phyloP scores from a whole-genome alignment of 2,113 vertebrate species.

The Grammomys dolichurus region DNA sequence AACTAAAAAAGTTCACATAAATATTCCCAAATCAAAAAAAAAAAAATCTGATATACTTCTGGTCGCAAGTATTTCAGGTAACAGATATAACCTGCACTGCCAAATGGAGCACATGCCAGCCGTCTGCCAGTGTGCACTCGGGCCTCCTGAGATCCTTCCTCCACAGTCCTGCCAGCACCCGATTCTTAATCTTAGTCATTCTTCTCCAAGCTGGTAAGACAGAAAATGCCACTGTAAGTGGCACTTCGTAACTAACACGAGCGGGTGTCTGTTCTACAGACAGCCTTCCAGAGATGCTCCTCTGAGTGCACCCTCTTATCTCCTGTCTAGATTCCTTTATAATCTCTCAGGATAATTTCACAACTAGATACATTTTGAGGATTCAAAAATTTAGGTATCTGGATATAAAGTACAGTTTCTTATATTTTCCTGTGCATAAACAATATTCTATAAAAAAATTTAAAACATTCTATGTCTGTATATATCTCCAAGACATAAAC shows the following conservation, averaged over 20 bases:
- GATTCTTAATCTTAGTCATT: not conserved
- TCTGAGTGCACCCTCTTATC: not conserved
- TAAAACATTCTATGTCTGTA: not conserved
- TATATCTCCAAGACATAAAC: not conserved
- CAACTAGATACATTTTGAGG: not conserved
- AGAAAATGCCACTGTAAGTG: not conserved
- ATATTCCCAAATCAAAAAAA: slow-evolving; percentile 18
- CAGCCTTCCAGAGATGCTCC: not conserved
- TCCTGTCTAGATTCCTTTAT: not conserved
- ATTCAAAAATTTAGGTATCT: not conserved
- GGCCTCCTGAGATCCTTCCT: not conserved
- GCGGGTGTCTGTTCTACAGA: not conserved
- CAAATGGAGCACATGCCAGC: not conserved
- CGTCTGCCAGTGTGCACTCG: not conserved
- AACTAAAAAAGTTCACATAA: not conserved
- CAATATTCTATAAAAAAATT: not conserved
- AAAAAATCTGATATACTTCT: not conserved
- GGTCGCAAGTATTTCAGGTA: not conserved
- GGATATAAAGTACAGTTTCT: slow-evolving; percentile 50
- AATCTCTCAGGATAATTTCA: slow-evolving; percentile 39
- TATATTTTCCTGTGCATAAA: not conserved
- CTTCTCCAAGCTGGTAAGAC: not conserved
- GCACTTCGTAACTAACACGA: not conserved
- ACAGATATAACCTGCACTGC: not conserved
- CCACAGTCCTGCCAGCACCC: not conserved